A percentile compares a stretch with the other conserved stretches of the same genome.
These are phyloP conservation scores for Lanius ludovicianus DNA, from an alignment of 2,113 vertebrate genomes.

Conservation along the genomic window DNA sequence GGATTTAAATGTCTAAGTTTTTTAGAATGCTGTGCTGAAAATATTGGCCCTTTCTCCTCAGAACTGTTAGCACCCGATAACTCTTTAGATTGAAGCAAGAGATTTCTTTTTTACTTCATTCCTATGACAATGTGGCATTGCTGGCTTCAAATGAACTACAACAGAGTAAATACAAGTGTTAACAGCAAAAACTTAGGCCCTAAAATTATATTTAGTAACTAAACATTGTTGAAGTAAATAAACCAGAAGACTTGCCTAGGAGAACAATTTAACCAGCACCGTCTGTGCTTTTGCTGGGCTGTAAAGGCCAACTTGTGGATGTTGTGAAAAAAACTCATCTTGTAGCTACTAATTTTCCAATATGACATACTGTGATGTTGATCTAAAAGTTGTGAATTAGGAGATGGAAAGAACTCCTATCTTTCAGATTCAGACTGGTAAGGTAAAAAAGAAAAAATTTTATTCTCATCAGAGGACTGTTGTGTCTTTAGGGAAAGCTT, in stretches of 20 bases:
- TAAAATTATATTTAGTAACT: slow-evolving; percentile 36
- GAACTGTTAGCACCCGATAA: neutral
- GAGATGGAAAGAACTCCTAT: slow-evolving; percentile 23
- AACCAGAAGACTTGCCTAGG: slow-evolving; percentile 35
- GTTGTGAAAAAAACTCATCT: slow-evolving; percentile 62
- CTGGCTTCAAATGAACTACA: neutral
- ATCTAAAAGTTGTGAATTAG: slow-evolving; percentile 28
- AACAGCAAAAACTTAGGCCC: neutral
- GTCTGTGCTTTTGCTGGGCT: slow-evolving; percentile 59
- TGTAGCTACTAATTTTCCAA: slow-evolving; percentile 74
- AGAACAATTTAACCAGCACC: slow-evolving; percentile 63
- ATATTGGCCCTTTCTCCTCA: neutral
- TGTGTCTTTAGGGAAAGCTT: neutral
- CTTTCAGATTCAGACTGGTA: neutral
- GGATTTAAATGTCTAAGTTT: neutral
- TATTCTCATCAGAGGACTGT: neutral
- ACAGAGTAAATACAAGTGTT: neutral
- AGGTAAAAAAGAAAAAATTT: neutral
- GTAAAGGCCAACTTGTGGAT: slow-evolving; percentile 35
- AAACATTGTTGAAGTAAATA: slow-evolving; percentile 70
- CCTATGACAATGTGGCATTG: neutral
- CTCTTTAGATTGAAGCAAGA: neutral
- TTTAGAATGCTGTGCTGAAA: neutral
- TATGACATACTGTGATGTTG: slow-evolving; percentile 17
- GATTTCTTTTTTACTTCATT: slow-evolving; percentile 8